Base-by-base conservation (phyloP, 2,113 vertebrate species). In the Redunca redunca region DNA sequence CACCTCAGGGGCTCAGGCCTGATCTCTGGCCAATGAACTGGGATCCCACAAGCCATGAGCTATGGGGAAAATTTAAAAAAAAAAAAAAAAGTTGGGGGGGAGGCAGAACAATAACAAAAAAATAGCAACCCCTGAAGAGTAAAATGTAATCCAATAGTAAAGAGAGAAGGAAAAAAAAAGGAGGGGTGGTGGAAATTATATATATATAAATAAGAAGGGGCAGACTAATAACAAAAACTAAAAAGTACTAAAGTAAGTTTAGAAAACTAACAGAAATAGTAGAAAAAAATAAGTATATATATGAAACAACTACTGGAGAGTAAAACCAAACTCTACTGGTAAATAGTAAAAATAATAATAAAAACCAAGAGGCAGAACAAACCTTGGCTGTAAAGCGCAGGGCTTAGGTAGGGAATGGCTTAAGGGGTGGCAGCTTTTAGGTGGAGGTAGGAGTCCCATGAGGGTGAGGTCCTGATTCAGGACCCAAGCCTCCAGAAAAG, bases 31-130 rank as follows among this genome's bases (percentile, higher is more conserved):
- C 71, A 23, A 0, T 43, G 71, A 74, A 74, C 71, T 3, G 2
- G 36, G 71, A 74, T 43, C 21, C 21, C 71, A 43, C 11, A 74
- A 74, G 71, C 71, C 19, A 74, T 43, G 21, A 25, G 21, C 11
- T 43, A 40, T 13, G 10, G 36, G 10, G 19, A 10, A n/a, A 15
- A 40, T 10, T 48, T 14, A 28, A 62, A 30, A 3, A 30, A 28
- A 62, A 30, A 3, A 33, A 62, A 62, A 62, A 11, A 25, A 9
- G 16, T 9, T 58, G 1, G 1, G 10, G 11, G 11, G 0, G 5
- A 13, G 5, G 71, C 71, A 40, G 36, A 74, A 74, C 33, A 74
- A 13, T 74, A 43, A 25, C 21, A 23, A 74, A 74, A 57, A 25
- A 14, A 25, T 13, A 74, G 36, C 36, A 43, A 25, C 21, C 2